Evolutionary conservation across 1,140 invertebrate genomes (phyloP).

Genomic region (Littorina saxatilis): DNA sequence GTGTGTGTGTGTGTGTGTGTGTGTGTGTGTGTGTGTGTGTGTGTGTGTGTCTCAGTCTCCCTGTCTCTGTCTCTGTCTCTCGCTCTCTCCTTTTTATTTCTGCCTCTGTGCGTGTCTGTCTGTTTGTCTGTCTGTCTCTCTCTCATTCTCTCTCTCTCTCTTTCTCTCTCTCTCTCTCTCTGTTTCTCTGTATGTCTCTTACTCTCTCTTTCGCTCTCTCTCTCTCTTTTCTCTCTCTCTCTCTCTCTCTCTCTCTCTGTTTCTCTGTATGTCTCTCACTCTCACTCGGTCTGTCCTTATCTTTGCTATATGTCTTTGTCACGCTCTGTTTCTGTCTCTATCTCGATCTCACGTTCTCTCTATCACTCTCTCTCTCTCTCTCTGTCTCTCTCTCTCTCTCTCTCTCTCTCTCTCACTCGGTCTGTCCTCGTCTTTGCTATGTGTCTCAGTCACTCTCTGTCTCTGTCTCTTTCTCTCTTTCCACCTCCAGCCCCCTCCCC

Average conservation of each 20-base stretch:
- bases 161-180: background rate
- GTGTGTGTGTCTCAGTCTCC: background rate
- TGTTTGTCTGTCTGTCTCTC: background rate
- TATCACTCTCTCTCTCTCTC: conserved; percentile 1
- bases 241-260: background rate
- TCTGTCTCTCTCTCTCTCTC: conserved; percentile 5
- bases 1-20: background rate
- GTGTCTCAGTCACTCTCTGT: background rate
- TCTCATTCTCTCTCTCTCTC: background rate
- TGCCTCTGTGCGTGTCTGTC: too few relatives aligned
- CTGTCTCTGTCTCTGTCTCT: background rate
- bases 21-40: background rate
- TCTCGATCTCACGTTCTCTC: background rate
- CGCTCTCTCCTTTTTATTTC: background rate
- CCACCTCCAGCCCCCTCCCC: too few relatives aligned
- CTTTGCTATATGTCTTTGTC: background rate
- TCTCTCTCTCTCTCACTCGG: too few relatives aligned
- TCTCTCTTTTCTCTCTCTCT: background rate
- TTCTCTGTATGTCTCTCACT: background rate
- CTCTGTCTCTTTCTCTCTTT: background rate
- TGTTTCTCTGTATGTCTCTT: background rate
- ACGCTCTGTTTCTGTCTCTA: background rate
- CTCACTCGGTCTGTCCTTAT: background rate
- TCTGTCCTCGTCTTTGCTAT: too few relatives aligned
- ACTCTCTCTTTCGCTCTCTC: conserved; percentile 1